These are phyloP conservation scores for Pomacea canaliculata DNA, from an alignment of 2,888 invertebrate species.

Conservation along the genomic window DNA sequence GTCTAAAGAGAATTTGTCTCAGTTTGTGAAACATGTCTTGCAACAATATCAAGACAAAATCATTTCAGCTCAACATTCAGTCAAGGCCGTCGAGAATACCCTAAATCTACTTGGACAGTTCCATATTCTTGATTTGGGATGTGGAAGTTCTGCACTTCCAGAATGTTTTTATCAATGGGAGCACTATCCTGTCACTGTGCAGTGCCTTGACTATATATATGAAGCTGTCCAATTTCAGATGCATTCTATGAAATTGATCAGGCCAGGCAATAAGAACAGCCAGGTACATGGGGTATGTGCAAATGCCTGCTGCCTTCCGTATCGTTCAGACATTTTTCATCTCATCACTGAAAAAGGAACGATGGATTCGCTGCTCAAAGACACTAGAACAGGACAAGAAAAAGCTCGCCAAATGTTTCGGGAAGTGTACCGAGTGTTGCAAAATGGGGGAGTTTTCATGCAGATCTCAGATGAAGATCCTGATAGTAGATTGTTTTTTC, in stretches of 20 bases:
- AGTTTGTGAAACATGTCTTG: too few species aligned
- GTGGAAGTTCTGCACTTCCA: slow-evolving; percentile 27
- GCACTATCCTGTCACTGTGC: slow-evolving; percentile 14
- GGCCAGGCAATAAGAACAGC: neutral
- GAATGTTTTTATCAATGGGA: slow-evolving; percentile 13
- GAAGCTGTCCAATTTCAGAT: slow-evolving; percentile 29
- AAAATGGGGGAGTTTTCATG: slow-evolving; percentile 27
- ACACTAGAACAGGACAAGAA: slow-evolving; percentile 15
- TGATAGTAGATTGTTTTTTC: slow-evolving; percentile 28
- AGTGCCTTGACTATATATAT: slow-evolving; percentile 26
- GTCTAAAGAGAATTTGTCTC: neutral
- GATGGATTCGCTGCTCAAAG: slow-evolving; percentile 37
- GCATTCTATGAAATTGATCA: neutral
- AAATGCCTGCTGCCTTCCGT: slow-evolving; percentile 32
- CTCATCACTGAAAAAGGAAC: slow-evolving; percentile 37
- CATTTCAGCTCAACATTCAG: too few species aligned
- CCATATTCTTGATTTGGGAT: slow-evolving; percentile 29
- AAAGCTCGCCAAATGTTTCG: slow-evolving; percentile 25
- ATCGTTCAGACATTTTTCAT: slow-evolving; percentile 23
- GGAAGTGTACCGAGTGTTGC: slow-evolving; percentile 28
- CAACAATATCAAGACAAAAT: too few species aligned
- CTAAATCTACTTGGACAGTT: too few species aligned
- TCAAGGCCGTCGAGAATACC: too few species aligned
- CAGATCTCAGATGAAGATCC: slow-evolving; percentile 40
- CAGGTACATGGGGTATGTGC: slow-evolving; percentile 20